A percentile compares a stretch with the other conserved stretches of the same genome.
Evolutionary conservation across 2,113 vertebrate species (phyloP).

Genomic region (Cavia aperea): DNA sequence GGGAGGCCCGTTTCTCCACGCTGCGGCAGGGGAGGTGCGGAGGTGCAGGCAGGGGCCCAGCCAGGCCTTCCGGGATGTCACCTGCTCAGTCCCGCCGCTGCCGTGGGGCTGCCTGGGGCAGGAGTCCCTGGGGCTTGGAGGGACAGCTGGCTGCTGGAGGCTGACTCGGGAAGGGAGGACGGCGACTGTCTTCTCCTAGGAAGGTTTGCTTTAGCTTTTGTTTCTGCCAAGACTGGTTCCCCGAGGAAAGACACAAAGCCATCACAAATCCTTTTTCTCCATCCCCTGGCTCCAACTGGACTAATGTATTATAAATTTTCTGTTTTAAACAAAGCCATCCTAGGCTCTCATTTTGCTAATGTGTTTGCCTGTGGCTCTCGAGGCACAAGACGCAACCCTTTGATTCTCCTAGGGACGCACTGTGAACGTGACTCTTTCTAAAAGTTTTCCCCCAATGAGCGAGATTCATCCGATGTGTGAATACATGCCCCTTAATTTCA

Average conservation of each 20-base stretch:
- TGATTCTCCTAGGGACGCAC: neutral
- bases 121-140: too few species aligned
- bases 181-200: neutral
- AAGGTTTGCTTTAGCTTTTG: neutral
- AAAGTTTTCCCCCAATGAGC: neutral
- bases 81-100: neutral
- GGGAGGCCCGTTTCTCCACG: neutral
- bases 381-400: neutral
- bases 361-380: neutral
- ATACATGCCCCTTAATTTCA: neutral
- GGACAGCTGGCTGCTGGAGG: neutral
- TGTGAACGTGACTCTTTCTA: neutral
- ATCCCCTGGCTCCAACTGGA: neutral
- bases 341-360: neutral
- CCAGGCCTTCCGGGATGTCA: neutral
- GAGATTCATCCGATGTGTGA: neutral
- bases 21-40: neutral
- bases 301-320: conserved; percentile 4
- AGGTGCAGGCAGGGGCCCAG: neutral
- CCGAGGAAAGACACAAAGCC: neutral
- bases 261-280: neutral
- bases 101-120: neutral
- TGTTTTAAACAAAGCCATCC: conserved; percentile 5
- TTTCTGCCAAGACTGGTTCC: neutral
- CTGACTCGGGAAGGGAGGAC: neutral